These are phyloP conservation scores for Eulemur mongoz DNA, from an alignment of 2,797 vertebrate genomes.

Conservation along the genomic window DNA sequence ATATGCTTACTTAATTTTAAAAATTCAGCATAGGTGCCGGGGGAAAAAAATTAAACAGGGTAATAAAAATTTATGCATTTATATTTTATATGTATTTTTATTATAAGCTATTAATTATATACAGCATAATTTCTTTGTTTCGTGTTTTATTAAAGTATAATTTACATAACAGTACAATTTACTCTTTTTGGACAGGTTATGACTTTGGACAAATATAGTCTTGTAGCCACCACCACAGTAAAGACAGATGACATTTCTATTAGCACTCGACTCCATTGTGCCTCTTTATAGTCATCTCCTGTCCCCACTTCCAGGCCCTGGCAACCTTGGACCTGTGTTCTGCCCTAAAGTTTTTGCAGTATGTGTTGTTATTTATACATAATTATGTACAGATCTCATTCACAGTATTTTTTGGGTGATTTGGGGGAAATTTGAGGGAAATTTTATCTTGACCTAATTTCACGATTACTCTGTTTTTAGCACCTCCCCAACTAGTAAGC, in stretches of 20 bases:
- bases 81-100: neutral
- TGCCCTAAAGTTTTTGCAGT: neutral
- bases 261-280: no score
- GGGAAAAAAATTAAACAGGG: neutral
- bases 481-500: neutral
- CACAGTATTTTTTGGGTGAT: neutral
- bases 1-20: neutral
- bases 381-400: neutral
- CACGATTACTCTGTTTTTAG: neutral
- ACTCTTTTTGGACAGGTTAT: neutral
- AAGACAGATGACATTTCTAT: neutral
- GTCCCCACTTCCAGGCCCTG: neutral
- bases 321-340: neutral
- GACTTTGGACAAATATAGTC: neutral
- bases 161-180: neutral
- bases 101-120: neutral
- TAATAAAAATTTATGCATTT: neutral
- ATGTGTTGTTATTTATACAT: neutral
- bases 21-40: neutral
- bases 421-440: neutral
- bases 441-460: neutral
- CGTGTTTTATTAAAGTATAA: neutral
- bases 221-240: neutral
- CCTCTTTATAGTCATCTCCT: neutral
- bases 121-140: neutral